Base-by-base conservation (phyloP, 2,113 vertebrate species). In the Microtus richardsoni region DNA sequence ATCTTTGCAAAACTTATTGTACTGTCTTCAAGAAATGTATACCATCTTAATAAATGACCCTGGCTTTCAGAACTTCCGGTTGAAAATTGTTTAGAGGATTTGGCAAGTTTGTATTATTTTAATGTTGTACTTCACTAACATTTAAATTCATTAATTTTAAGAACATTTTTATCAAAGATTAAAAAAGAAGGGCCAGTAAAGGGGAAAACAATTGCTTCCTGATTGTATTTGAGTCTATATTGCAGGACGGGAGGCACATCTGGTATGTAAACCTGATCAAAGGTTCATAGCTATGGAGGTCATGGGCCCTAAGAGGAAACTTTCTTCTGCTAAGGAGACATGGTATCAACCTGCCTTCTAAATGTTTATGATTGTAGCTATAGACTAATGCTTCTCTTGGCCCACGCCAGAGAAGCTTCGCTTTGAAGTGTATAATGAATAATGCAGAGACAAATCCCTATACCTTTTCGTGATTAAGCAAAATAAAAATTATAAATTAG, bases 121-220 rank as follows among this genome's bases (percentile, higher is more conserved):
- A 52, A 12, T 52, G 36, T 12, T 88, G 2, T 44, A 24, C n/a
- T 82, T 89, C 10, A 13, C 26, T 92, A 82, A 95, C 52, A 36
- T 84, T 94, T 78, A 58, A n/a, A 47, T 60, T 49, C 41, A 60
- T 95, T 77, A 47, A 66, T 95, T 88, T 47, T 96, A 52, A 89
- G 22, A 36, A 41, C 0, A 58, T 70, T 90, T 82, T 82, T 66
- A 75, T 85, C 41, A 41, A 68, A 92, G 28, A 85, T 33, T 64
- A 44, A 66, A 62, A 44, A 66, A 66, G 4, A 66, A 19, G 28
- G 39, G 28, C 17, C 28, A 33, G 16, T 47, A 24, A 49, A 36
- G 28, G 41, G 62, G 17, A 5, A 66, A 68, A 3, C 62, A 49
- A 49, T 3, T 85, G 41, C 47, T 47, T 85, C 66, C 3, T 36